Base-by-base conservation (phyloP, 2,797 vertebrate genomes). In the Rhinella marina region DNA sequence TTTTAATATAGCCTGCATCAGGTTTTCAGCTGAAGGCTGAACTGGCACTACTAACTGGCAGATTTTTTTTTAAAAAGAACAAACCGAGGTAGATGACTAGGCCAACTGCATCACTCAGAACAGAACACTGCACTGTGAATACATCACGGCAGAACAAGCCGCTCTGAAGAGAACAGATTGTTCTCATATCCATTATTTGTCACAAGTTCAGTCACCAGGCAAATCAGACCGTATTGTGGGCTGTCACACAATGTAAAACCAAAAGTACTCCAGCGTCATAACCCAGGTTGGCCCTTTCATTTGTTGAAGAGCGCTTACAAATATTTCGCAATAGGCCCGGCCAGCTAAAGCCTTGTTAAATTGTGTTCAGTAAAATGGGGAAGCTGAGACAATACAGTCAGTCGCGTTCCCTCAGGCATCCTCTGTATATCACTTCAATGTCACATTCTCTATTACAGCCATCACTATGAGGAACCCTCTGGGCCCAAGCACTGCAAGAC, bases 371-470 rank as follows among this genome's bases (percentile, higher is more conserved):
- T 75, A 75, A 12, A 75, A 48, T n/a, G 32, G 21, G 2, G 72
- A 75, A n/a, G 48, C 73, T 0, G 73, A 76, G 73, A 76, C 48
- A 76, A 76, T 76, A 21, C 21, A 1, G 21, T 52, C 73, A 14
- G 48, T 14, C 7, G 73, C 21, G 73, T 25, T n/a, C 48, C 73
- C 73, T 76, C 73, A n/a, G 73, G 73, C 73, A 4, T 54, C 73
- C 73, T 52, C 48, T 6, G 73, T 76, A 75, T 75, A 75, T 75
- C 41, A 76, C 73, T 25, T 12, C 54, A 50, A 75, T 52, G 48
- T 75, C 70, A 73, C 70, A 48, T 73, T 73, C 70, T 23, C 41
- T 32, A 19, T 72, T 64, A 64, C 61, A 17, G 68, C 2, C 68
- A 19, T 41, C 29, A 32, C 27, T 52, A 52, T 75, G 72, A 75